A percentile compares a stretch with the other conserved stretches of the same genome.
Conservation (phyloP, 2,888 invertebrate species). For the Parasteatoda lunata region DNA sequence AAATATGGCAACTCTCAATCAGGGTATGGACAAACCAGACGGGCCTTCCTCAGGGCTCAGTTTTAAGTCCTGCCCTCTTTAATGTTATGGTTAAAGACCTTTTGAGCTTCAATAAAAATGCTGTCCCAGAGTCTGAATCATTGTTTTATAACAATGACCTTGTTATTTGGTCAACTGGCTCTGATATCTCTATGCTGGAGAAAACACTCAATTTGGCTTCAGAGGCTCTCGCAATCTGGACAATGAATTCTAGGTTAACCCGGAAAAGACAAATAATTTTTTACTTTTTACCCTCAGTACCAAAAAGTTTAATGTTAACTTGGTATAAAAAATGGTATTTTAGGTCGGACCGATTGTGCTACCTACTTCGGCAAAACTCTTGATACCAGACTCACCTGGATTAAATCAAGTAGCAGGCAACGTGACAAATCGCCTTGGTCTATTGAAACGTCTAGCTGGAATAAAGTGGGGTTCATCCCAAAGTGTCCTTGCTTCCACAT, state of each 20-base stretch:
- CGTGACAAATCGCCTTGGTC: neutral
- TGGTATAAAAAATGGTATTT: neutral
- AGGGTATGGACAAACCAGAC: no score
- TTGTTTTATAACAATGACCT: neutral
- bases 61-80: no score
- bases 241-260: neutral
- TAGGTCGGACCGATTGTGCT: neutral
- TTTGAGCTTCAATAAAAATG: neutral
- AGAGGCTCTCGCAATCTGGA: neutral
- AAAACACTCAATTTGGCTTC: neutral
- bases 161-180: neutral
- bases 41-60: no score
- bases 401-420: neutral
- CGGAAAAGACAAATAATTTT: neutral
- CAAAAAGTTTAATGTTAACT: neutral
- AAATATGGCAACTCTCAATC: no score
- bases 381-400: neutral
- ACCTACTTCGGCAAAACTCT: neutral
- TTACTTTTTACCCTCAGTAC: neutral
- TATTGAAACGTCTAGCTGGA: slow-evolving; percentile 5
- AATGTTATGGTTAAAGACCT: no score
- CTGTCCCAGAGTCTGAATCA: neutral
- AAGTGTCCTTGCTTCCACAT: neutral
- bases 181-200: neutral
- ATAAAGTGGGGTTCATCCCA: neutral